A percentile compares a stretch with the other conserved stretches of the same genome.
phyloP scores from a whole-genome alignment of 1,140 invertebrate species.

The Nomia melanderi region DNA sequence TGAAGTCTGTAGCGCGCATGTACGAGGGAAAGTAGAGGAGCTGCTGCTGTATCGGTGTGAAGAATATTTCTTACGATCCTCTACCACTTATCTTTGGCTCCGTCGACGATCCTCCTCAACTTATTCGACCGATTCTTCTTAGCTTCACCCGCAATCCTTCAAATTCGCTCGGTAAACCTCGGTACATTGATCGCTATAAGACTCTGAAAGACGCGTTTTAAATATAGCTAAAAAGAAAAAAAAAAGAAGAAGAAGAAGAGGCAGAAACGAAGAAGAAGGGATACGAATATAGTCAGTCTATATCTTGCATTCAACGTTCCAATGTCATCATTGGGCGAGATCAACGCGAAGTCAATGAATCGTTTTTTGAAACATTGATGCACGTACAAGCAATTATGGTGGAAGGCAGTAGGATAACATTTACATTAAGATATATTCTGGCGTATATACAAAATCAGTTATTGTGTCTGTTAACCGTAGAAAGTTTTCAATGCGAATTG shows the following conservation, averaged over 20 bases:
- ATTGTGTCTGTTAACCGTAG: constrained; percentile 39
- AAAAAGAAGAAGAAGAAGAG: too few species aligned
- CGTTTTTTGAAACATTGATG: constrained; percentile 37
- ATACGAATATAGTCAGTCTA: constrained; percentile 32
- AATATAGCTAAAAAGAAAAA: constrained; percentile 17
- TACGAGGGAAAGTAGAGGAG: too few species aligned
- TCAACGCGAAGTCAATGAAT: constrained; percentile 35
- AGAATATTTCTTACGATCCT: too few species aligned
- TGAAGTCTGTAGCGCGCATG: too few species aligned
- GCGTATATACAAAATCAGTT: constrained; percentile 44
- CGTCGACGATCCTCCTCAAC: too few species aligned
- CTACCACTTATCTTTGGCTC: too few species aligned
- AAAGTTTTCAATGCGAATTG: constrained; percentile 38
- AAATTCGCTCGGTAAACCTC: too few species aligned
- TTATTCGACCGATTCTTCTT: too few species aligned
- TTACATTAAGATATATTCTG: constrained; percentile 38
- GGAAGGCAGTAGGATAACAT: constrained; percentile 32
- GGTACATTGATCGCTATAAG: constrained; percentile 20
- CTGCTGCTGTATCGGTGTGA: too few species aligned
- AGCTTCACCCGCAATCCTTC: too few species aligned
- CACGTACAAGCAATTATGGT: constrained; percentile 42
- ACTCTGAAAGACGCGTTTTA: constrained; percentile 2
- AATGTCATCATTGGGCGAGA: constrained; percentile 7
- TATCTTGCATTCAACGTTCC: constrained; percentile 22
- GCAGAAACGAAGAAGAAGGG: too few species aligned